Evolutionary conservation across 2,888 invertebrate species (phyloP).

Genomic region (Drosophila lutescens): DNA sequence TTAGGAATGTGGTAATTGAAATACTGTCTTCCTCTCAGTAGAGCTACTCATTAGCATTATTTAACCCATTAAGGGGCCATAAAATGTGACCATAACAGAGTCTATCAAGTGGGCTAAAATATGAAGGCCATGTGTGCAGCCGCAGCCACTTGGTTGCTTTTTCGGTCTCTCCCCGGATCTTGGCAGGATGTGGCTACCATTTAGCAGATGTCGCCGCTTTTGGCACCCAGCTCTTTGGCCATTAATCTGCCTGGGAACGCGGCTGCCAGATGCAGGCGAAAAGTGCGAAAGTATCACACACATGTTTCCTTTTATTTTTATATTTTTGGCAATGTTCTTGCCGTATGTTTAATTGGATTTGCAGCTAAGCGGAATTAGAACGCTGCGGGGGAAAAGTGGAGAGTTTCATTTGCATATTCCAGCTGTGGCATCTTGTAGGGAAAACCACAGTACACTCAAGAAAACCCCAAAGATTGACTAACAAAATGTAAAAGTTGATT

Average conservation of each 20-base stretch:
- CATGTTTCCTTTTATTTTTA: constrained; percentile 49
- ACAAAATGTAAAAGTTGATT: too few species aligned
- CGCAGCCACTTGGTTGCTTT: constrained; percentile 8
- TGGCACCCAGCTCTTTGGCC: constrained; percentile 44
- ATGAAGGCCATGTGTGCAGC: constrained; percentile 13
- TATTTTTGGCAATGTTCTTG: constrained; percentile 30
- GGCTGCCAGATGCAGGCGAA: constrained; percentile 39
- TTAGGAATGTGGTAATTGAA: neutral
- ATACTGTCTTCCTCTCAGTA: too few species aligned
- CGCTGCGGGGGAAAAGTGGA: neutral
- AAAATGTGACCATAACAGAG: constrained; percentile 7
- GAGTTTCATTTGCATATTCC: constrained; percentile 28
- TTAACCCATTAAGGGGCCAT: constrained; percentile 8
- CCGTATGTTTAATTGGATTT: constrained; percentile 74
- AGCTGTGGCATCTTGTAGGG: neutral
- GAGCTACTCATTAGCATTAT: constrained; percentile 4
- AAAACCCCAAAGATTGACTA: too few species aligned
- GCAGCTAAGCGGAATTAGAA: constrained; percentile 44
- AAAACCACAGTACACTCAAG: neutral
- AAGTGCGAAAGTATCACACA: constrained; percentile 65
- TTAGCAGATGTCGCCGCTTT: constrained; percentile 42
- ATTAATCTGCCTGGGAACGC: constrained; percentile 58
- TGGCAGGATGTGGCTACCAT: constrained; percentile 31
- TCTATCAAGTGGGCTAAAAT: constrained; percentile 14
- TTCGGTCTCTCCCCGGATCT: neutral